Percentiles rank a stretch among this genome's conserved stretches.
Evolutionary conservation across 1,140 invertebrate species (phyloP).

Genomic region (Drosophila baimaii): DNA sequence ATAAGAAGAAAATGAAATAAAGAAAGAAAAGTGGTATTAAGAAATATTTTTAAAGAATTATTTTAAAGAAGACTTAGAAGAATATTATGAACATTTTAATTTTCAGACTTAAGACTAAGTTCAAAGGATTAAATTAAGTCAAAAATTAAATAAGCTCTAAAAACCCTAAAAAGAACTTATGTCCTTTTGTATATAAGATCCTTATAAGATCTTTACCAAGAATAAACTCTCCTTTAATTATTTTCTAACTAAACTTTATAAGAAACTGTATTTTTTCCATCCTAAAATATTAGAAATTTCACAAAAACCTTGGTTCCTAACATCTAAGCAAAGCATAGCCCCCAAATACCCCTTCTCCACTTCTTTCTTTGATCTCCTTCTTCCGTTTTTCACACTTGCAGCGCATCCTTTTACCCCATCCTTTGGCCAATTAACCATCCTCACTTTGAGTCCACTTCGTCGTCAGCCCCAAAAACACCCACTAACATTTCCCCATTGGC

Average conservation of each 20-base stretch:
- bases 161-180: too few relatives aligned
- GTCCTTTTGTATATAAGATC: too few relatives aligned
- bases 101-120: neutral
- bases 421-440: constrained; percentile 35
- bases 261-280: neutral
- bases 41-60: neutral
- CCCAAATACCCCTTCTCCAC: neutral
- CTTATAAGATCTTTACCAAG: too few relatives aligned
- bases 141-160: neutral
- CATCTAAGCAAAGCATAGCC: neutral
- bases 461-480: constrained; percentile 1
- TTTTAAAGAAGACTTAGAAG: neutral
- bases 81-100: neutral
- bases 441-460: constrained; percentile 4
- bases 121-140: neutral
- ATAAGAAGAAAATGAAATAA: neutral
- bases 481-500: constrained; percentile 67
- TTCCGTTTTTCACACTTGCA: constrained; percentile 3
- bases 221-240: too few relatives aligned
- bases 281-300: neutral
- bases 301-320: too few relatives aligned
- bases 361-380: neutral
- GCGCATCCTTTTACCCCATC: constrained; percentile 34
- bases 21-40: neutral
- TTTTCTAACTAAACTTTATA: neutral